A percentile compares a stretch with the other conserved stretches of the same genome.
Evolutionary conservation across 2,888 invertebrate genomes (phyloP).

Genomic region (Deroplatys truncata): DNA sequence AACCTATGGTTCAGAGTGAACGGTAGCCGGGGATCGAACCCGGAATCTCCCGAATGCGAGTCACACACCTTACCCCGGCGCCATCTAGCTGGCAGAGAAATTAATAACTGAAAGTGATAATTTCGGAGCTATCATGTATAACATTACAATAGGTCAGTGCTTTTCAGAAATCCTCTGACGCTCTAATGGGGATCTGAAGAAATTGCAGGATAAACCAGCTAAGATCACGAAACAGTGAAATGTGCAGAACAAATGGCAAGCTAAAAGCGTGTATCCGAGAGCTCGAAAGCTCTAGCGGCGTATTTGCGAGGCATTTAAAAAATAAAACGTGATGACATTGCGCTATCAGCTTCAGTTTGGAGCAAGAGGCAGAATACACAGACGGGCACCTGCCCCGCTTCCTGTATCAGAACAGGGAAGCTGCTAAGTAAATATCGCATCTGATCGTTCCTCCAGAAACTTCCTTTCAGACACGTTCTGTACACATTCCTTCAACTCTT

Average conservation of each 20-base stretch:
- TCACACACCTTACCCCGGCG: too few species aligned
- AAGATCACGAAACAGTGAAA: neutral
- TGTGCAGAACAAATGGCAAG: neutral
- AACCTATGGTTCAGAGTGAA: too few species aligned
- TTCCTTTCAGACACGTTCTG: neutral
- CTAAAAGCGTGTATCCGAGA: neutral
- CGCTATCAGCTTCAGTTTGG: neutral
- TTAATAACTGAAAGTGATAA: too few species aligned
- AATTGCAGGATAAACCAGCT: neutral
- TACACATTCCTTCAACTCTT: neutral
- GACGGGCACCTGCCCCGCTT: neutral
- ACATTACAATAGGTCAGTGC: neutral
- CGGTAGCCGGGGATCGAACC: too few species aligned
- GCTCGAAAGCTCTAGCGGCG: neutral
- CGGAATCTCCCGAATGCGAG: too few species aligned
- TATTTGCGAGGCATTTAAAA: neutral
- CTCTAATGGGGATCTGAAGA: too few species aligned
- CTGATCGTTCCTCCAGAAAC: neutral
- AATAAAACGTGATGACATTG: neutral
- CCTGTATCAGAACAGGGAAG: neutral
- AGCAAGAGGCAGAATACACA: neutral
- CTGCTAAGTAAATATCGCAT: neutral
- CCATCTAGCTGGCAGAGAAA: too few species aligned
- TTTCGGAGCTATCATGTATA: neutral
- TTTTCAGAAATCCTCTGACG: neutral